Evolutionary conservation across 2,888 invertebrate genomes (phyloP).

Genomic region (Ptychoptera contaminata): DNA sequence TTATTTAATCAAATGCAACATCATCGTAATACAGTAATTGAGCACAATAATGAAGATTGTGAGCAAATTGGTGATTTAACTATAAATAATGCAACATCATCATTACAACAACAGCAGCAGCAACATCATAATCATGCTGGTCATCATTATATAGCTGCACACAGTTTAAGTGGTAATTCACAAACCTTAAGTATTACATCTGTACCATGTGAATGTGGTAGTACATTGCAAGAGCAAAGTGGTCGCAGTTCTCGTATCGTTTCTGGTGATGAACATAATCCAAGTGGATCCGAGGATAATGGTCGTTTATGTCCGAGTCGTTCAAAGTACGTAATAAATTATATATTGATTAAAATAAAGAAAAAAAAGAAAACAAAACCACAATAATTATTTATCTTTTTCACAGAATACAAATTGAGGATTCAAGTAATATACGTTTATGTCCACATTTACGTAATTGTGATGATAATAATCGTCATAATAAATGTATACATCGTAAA

Average conservation of each 20-base stretch:
- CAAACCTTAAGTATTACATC: conserved; percentile 6
- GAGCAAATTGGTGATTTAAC: background rate
- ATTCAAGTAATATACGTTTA: background rate
- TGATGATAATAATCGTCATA: background rate
- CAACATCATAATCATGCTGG: conserved; percentile 3
- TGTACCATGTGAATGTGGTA: conserved; percentile 12
- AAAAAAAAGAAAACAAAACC: background rate
- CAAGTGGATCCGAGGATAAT: conserved; percentile 17
- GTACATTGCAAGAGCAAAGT: conserved; percentile 11
- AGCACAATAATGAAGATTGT: background rate
- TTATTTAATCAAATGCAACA: background rate
- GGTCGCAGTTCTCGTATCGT: conserved; percentile 12
- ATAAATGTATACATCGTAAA: conserved; percentile 1
- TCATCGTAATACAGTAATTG: background rate
- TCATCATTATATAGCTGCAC: conserved; percentile 13
- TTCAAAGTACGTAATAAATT: background rate
- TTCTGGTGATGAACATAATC: conserved; percentile 15
- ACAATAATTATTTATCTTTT: background rate
- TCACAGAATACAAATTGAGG: background rate
- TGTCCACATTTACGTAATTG: background rate
- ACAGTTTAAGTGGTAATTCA: conserved; percentile 1
- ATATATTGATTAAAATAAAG: background rate
- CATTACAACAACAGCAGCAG: conserved; percentile 11
- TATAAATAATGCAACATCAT: conserved; percentile 10
- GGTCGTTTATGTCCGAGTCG: conserved; percentile 10